Conservation (phyloP, 2,113 vertebrate genomes). For the Agapornis roseicollis region DNA sequence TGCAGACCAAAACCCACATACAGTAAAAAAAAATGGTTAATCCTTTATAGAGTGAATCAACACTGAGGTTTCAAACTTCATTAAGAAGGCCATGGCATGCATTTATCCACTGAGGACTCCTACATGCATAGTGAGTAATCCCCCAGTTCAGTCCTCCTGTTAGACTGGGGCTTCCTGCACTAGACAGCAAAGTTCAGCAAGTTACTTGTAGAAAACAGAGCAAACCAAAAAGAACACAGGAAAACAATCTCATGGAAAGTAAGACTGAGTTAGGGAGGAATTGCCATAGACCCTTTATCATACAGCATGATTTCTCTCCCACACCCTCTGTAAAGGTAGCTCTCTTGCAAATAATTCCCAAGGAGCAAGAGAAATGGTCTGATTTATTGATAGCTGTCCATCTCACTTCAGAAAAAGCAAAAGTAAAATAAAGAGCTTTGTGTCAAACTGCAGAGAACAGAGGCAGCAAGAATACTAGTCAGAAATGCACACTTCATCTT, state of each 20-base stretch:
- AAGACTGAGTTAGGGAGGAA: neutral
- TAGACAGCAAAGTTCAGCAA: neutral
- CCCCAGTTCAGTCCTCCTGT: neutral
- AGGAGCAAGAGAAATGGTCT: neutral
- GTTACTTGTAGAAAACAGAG: neutral
- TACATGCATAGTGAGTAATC: neutral
- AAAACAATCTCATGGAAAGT: neutral
- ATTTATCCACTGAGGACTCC: neutral
- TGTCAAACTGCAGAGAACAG: neutral
- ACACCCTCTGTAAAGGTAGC: neutral
- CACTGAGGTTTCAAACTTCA: neutral
- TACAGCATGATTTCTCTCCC: neutral
- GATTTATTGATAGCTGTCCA: neutral
- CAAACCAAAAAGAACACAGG: neutral
- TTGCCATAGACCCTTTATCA: neutral
- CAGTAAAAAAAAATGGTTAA: neutral
- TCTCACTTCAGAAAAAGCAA: neutral
- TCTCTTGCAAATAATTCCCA: neutral
- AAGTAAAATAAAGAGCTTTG: neutral
- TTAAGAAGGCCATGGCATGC: neutral
- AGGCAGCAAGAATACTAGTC: neutral
- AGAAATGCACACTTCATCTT: neutral
- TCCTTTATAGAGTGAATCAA: neutral
- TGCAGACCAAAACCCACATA: neutral
- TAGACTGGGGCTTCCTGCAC: neutral